Conservation (phyloP, 92 coral and sea anemone genomes). For the Isaurus tuberculatus region DNA sequence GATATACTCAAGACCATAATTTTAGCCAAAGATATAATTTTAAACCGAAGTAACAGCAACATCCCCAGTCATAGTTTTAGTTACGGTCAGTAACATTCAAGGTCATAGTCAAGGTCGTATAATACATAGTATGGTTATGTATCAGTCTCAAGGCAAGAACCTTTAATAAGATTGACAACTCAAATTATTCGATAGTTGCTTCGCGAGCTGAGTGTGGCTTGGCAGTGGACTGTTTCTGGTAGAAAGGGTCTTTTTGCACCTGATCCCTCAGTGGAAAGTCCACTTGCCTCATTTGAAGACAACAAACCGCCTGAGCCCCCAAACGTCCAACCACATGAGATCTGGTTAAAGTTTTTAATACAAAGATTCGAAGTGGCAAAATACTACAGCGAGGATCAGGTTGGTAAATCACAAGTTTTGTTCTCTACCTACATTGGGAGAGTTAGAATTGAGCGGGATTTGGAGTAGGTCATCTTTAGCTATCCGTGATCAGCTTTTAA, state of each 20-base stretch:
- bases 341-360: slow-evolving; percentile 95
- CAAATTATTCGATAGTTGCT: slow-evolving; percentile 66
- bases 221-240: slow-evolving; percentile 99
- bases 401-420: slow-evolving; percentile 1
- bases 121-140: no score
- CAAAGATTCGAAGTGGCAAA: slow-evolving; percentile 95
- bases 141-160: no score
- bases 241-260: slow-evolving; percentile 89
- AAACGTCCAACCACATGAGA: slow-evolving; percentile 89
- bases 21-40: no score
- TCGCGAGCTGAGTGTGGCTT: slow-evolving; percentile 92
- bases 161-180: background rate
- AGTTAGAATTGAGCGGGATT: background rate
- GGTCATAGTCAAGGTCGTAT: no score
- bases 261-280: slow-evolving; percentile 75
- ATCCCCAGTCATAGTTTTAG: background rate
- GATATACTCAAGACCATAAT: no score
- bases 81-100: background rate
- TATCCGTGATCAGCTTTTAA: no score
- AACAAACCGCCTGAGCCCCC: slow-evolving; percentile 91
- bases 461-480: no score
- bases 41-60: background rate
- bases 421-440: background rate
- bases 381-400: slow-evolving; percentile 94
- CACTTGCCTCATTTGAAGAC: slow-evolving; percentile 89